Evolutionary conservation across 2,113 vertebrate genomes (phyloP).

Genomic region (Cyanistes caeruleus): DNA sequence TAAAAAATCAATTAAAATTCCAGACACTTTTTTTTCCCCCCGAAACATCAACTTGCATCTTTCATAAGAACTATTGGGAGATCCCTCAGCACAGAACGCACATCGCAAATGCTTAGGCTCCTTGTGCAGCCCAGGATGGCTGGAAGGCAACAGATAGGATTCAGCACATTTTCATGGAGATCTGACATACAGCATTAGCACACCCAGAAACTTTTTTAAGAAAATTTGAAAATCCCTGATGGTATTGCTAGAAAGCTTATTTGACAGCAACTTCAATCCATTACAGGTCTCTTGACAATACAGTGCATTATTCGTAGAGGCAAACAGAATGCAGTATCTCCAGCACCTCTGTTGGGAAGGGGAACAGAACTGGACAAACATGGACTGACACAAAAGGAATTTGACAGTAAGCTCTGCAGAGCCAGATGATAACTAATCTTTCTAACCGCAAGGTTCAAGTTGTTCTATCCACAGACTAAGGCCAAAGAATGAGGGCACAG

Average conservation of each 20-base stretch:
- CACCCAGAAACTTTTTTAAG: not conserved
- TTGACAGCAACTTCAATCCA: not conserved
- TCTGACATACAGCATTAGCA: not conserved
- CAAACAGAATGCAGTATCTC: not conserved
- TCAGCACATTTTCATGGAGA: not conserved
- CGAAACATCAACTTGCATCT: not conserved
- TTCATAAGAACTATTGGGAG: not conserved
- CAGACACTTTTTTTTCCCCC: not conserved
- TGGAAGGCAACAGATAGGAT: not conserved
- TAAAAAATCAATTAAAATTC: constrained; percentile 23
- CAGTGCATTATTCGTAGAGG: not conserved
- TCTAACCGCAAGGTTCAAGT: not conserved
- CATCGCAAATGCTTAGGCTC: not conserved
- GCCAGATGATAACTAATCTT: not conserved
- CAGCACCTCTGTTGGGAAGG: not conserved
- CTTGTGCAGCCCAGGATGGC: not conserved
- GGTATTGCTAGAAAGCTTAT: not conserved
- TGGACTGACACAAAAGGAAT: not conserved
- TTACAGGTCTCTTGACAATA: not conserved
- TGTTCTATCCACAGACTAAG: not conserved
- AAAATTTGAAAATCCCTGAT: not conserved
- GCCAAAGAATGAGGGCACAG: not conserved
- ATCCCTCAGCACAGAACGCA: not conserved
- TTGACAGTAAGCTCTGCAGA: not conserved
- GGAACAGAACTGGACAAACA: not conserved